Percentiles rank a stretch among this genome's conserved stretches.
Evolutionary conservation across 2,888 invertebrate species (phyloP).

Genomic region (Agrotis exclamationis): DNA sequence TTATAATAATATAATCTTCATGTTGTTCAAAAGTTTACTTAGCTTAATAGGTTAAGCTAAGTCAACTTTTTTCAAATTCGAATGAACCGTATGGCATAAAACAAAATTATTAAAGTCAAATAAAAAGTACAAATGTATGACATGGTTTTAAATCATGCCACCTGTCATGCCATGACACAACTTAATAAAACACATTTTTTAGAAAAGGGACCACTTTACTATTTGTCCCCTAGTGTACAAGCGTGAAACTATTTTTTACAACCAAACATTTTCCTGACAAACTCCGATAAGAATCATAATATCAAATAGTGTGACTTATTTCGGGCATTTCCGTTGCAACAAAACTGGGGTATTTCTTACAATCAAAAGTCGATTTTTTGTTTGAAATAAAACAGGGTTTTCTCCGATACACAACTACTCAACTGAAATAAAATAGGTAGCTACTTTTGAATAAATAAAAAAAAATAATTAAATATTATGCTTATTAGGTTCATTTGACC

Average conservation of each 20-base stretch:
- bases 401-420: not conserved
- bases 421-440: not conserved
- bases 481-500: not conserved
- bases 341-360: not conserved
- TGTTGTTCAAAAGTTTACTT: no score
- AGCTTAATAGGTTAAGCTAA: no score
- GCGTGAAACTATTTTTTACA: constrained; percentile 48
- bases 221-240: constrained; percentile 16
- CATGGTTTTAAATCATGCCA: not conserved
- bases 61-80: no score
- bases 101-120: not conserved
- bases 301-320: constrained; percentile 27
- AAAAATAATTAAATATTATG: no score
- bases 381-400: not conserved
- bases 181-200: constrained; percentile 10
- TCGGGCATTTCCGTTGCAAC: constrained; percentile 6
- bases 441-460: no score
- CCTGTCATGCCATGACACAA: not conserved
- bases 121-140: not conserved
- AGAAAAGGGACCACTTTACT: constrained; percentile 1
- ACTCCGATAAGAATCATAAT: constrained; percentile 42
- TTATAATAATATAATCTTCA: no score
- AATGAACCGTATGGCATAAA: no score
- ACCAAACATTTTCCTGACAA: constrained; percentile 27
- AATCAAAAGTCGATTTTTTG: not conserved